Evolutionary conservation across 2,113 vertebrate genomes (phyloP), one percentile per base, ranked within the genome.

Genomic region (Sebastes schlegelii): DNA sequence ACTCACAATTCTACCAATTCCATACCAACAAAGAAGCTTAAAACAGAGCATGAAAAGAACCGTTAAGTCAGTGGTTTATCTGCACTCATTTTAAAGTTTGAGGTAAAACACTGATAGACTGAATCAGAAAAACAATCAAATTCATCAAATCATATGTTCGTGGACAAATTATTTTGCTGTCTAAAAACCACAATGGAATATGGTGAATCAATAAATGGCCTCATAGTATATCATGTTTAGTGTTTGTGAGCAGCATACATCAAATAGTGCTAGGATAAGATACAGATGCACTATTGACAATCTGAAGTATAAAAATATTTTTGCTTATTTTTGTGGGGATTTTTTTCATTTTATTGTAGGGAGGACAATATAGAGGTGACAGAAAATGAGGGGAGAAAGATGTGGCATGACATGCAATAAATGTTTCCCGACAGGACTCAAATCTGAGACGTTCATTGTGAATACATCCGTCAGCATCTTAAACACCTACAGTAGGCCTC

Each of bases 11-110:
- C 17, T 61, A 66, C 17, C 8, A 74, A 52, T 80, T 66, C 54
- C 14, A 66, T n/a, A 72, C 6, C 49, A 78, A 5, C 9, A 21
- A 34, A 77, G 21, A 74, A n/a, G 8, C 65, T 63, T 74, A 40
- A 83, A 67, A 67, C 21, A 61, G 11, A 83, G 77, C 49, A 77
- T 26, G 14, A 60, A 74, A 26, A 74, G 5, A 62, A 13, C 46
- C 51, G 10, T 21, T 43, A 68, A 34, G 16, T 21, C 48, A 40
- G 4, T 8, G 7, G 9, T 40, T 61, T 7, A 67, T 48, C 12
- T 66, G n/a, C 12, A 65, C 17, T 16, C 4, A 54, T 21, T 70
- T 55, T 1, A 1, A 26, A 62, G 16, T 13, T 45, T 58, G 5
- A 74, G n/a, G 43, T 61, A 54, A 64, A 67, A 26, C 34, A 46